phyloP scores from a whole-genome alignment of 1,140 invertebrate genomes.

The Harpegnathos saltator region DNA sequence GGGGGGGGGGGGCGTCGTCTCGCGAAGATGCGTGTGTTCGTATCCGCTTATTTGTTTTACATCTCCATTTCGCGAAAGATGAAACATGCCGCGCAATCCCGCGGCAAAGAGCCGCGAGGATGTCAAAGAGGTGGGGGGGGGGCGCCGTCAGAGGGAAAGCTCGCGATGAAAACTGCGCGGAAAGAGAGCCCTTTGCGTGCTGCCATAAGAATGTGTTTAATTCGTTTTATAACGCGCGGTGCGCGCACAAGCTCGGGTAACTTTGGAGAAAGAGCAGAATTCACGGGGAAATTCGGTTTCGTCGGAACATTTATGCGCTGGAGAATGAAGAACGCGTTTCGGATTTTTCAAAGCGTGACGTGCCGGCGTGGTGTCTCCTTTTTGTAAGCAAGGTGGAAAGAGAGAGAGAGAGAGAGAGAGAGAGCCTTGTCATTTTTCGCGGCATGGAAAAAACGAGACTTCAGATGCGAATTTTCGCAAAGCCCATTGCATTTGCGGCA shows the following conservation, averaged over 20 bases:
- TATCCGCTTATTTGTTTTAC: constrained; percentile 16
- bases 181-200: background rate
- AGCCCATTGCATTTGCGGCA: no score
- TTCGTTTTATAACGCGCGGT: constrained; percentile 31
- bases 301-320: constrained; percentile 22
- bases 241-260: background rate
- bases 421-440: background rate
- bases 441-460: background rate
- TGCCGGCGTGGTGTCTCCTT: background rate
- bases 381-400: no score
- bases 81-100: constrained; percentile 10
- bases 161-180: background rate
- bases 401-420: no score
- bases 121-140: no score
- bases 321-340: background rate
- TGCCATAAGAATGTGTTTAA: constrained; percentile 40
- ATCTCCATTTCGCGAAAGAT: background rate
- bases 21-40: background rate
- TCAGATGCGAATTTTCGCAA: background rate
- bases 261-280: constrained; percentile 30
- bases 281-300: constrained; percentile 28
- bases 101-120: background rate
- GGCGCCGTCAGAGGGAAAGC: background rate
- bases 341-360: constrained; percentile 29
- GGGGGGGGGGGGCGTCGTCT: background rate